Conservation (phyloP, 2,113 vertebrate species). For the Podarcis raffonei region DNA sequence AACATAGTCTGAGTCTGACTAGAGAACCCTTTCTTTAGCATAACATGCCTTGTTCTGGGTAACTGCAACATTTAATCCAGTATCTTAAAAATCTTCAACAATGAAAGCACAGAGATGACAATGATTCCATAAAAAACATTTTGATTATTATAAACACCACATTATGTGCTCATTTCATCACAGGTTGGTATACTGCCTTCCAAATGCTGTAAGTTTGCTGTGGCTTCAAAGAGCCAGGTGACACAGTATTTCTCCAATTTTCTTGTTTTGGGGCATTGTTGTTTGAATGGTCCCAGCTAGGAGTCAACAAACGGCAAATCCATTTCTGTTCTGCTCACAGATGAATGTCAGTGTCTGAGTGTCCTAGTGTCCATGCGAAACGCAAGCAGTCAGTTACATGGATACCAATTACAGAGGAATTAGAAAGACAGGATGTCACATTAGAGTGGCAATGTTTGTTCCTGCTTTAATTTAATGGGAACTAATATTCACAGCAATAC, state of each 20-base stretch:
- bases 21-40: conserved; percentile 31
- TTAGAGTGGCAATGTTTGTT: conserved; percentile 39
- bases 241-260: background rate
- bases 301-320: background rate
- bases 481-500: conserved; percentile 49
- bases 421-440: conserved; percentile 36
- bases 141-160: conserved; percentile 31
- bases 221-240: background rate
- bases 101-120: conserved; percentile 21
- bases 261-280: background rate
- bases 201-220: background rate
- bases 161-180: background rate
- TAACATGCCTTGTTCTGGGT: conserved; percentile 10
- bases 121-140: conserved; percentile 32
- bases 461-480: conserved; percentile 54
- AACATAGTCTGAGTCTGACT: background rate
- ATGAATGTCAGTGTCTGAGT: background rate
- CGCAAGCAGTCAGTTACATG: conserved; percentile 12
- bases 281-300: background rate
- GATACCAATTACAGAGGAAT: conserved; percentile 44
- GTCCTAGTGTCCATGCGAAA: conserved; percentile 11
- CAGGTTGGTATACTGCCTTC: background rate
- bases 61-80: background rate
- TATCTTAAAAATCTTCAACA: background rate
- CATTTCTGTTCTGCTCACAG: background rate